Base-by-base conservation (phyloP, 2,888 invertebrate genomes). In the Eupithecia pulchellata region DNA sequence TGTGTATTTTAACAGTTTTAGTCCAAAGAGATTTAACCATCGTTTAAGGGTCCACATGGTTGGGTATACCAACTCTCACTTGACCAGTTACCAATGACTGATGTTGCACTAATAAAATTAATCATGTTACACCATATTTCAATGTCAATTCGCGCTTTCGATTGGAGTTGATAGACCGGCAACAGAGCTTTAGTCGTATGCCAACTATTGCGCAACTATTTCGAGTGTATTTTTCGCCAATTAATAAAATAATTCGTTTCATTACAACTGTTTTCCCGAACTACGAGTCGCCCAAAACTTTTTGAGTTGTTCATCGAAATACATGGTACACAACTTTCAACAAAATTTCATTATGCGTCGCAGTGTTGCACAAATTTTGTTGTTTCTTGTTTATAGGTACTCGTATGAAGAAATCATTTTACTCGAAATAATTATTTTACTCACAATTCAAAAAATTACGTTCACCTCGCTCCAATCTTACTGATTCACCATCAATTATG, bases 121-220 rank as follows among this genome's bases (percentile, higher is more conserved):
- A 76, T 76, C 78, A 77, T 78, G 74, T 79, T 76, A 75, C 75
- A 78, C 71, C 79, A 84, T 85, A 82, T 81, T 87, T 88, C 89
- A 89, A 90, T 90, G 90, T 89, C 90, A 89, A 85, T 86, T 86
- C 84, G 82, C 82, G 82, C 84, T 84, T 84, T 83, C 86, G 84
- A 86, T 86, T 58, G 14, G 6, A 20, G 30, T 6, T 30, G 25
- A 4, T 8, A 66, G 1, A 66, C 66, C 55, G 36, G 65, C 61
- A 11, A 61, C 34, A 20, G 0, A 3, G 17, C 29, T 57, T 57
- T 27, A 17, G 57, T 29, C 14, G 29, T 29, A 57, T 4, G 9
- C 20, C 57, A n/a, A 42, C 42, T 57, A 29, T 57, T 57, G 6
- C 17, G 57, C 27, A 27, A 29, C 17, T 29, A 29, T 57, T 17